phyloP scores from a whole-genome alignment of 2,888 invertebrate genomes.

The Anthrax anthrax region DNA sequence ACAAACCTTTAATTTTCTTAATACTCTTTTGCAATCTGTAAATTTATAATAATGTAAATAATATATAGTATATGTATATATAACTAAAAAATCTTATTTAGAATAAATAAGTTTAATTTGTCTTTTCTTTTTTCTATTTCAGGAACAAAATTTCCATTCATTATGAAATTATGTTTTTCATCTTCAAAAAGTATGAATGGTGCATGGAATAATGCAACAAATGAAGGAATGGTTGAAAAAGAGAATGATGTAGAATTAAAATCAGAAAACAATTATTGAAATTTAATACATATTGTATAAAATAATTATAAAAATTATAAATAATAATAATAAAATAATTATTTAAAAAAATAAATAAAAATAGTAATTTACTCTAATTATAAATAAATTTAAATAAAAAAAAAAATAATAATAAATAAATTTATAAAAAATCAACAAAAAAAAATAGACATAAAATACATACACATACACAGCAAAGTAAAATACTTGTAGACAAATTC shows the following conservation, averaged over 20 bases:
- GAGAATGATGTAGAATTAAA: conserved; percentile 30
- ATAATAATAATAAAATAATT: background rate
- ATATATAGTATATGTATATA: no score
- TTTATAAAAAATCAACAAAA: no score
- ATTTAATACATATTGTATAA: conserved; percentile 31
- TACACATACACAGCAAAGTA: no score
- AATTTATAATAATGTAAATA: no score
- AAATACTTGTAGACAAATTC: no score
- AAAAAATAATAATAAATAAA: background rate
- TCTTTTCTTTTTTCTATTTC: conserved; percentile 15
- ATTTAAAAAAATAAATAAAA: background rate
- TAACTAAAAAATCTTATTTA: no score
- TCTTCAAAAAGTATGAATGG: conserved; percentile 50
- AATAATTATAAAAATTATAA: conserved; percentile 4
- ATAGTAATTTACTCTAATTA: background rate
- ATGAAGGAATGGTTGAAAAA: conserved; percentile 34
- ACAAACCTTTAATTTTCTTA: no score
- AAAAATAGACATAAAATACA: no score
- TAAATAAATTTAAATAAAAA: background rate
- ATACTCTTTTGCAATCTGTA: no score
- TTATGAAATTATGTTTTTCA: conserved; percentile 96
- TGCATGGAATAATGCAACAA: conserved; percentile 40
- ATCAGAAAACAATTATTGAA: conserved; percentile 30
- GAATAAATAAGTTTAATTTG: no score
- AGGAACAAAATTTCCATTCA: conserved; percentile 96